Conservation (phyloP, 2,797 vertebrate genomes). For the Lithobates pipiens region DNA sequence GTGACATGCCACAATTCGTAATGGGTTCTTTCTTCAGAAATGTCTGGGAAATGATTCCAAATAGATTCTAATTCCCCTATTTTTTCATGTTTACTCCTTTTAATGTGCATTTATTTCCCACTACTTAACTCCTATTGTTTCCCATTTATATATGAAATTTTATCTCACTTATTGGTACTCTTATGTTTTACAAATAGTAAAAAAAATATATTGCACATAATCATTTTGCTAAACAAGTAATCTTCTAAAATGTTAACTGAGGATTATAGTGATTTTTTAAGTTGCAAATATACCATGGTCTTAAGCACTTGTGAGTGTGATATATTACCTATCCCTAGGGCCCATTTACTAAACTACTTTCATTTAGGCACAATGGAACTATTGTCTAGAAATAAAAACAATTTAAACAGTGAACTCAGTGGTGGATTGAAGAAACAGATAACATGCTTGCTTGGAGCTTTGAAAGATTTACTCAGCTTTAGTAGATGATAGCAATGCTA, state of each 20-base stretch:
- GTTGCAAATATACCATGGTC: background rate
- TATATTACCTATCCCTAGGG: constrained; percentile 11
- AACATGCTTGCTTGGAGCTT: background rate
- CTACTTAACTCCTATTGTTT: constrained; percentile 5
- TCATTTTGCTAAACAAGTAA: no score
- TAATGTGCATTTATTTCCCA: background rate
- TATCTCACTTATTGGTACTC: background rate
- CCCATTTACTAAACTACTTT: background rate
- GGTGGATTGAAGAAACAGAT: background rate
- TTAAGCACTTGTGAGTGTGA: constrained; percentile 31
- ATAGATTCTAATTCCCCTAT: constrained; percentile 40
- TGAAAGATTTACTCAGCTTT: background rate
- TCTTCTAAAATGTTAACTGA: background rate
- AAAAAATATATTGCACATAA: background rate
- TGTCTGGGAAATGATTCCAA: constrained; percentile 50
- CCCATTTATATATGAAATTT: background rate
- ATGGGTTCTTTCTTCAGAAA: constrained; percentile 48
- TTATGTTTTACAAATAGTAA: background rate
- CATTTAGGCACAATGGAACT: constrained; percentile 4
- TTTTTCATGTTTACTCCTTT: constrained; percentile 22
- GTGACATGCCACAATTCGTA: constrained; percentile 57
- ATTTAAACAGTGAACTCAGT: background rate
- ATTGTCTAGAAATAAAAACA: background rate
- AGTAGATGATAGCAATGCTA: no score
- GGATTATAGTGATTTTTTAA: background rate